Conservation (phyloP, 2,797 vertebrate genomes). For the Neomorphus geoffroyi region DNA sequence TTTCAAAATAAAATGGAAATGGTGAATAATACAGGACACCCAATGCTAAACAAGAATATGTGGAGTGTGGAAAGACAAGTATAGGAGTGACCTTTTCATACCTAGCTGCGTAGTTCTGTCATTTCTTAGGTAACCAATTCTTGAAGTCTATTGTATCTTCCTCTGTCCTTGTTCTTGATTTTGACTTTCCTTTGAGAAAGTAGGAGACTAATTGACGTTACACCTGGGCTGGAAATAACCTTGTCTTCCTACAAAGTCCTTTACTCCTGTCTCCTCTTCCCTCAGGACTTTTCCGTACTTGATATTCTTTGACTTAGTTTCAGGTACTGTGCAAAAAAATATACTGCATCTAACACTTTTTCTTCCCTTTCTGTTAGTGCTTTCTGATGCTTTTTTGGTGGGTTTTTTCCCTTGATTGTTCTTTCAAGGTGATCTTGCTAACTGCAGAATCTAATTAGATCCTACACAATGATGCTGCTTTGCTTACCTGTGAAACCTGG, state of each 20-base stretch:
- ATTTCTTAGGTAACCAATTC: neutral
- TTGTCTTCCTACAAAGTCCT: neutral
- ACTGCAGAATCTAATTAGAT: neutral
- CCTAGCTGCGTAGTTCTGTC: neutral
- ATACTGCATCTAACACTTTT: neutral
- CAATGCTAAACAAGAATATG: neutral
- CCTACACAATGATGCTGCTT: neutral
- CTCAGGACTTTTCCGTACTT: neutral
- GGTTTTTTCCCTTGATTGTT: neutral
- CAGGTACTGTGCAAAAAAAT: neutral
- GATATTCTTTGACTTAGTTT: neutral
- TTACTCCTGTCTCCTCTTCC: neutral
- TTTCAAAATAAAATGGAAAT: neutral
- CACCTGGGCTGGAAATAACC: neutral
- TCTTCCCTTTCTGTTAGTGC: neutral
- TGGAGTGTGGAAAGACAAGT: neutral
- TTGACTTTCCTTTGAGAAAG: conserved; percentile 2
- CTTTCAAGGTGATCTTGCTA: neutral
- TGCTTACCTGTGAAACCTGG: neutral
- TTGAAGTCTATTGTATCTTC: neutral
- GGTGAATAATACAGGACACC: neutral
- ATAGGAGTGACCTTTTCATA: neutral
- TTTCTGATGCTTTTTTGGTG: neutral
- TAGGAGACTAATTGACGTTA: neutral
- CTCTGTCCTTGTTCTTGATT: neutral